phyloP scores from a whole-genome alignment of 2,113 vertebrate species.

The Leptobrachium leishanense region DNA sequence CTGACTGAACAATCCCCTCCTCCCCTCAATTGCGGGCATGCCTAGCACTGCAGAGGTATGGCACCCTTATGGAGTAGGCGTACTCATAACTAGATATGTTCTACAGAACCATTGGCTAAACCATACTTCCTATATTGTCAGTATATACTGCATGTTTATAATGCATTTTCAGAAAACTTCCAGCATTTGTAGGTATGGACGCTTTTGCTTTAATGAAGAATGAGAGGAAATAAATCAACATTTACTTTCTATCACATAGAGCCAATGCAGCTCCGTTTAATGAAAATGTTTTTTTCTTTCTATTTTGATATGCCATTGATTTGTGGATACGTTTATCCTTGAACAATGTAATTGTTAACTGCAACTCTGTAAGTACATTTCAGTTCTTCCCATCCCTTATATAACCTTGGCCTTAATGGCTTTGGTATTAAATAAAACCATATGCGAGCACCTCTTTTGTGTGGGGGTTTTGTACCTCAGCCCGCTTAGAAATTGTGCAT shows the following conservation, averaged over 20 bases:
- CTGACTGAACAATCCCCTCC: too few relatives aligned
- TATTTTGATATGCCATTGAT: not conserved
- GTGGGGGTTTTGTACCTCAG: too few relatives aligned
- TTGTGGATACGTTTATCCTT: not conserved
- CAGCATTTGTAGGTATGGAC: not conserved
- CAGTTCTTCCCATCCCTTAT: not conserved
- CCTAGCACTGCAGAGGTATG: too few relatives aligned
- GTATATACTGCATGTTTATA: too few relatives aligned
- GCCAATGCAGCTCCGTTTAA: not conserved
- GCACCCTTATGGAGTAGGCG: too few relatives aligned
- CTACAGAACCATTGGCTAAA: too few relatives aligned
- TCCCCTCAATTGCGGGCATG: too few relatives aligned
- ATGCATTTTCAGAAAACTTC: too few relatives aligned
- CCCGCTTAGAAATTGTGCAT: too few relatives aligned
- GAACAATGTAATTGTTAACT: not conserved
- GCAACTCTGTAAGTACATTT: not conserved
- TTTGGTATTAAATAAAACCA: not conserved
- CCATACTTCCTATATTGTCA: too few relatives aligned
- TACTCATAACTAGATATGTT: too few relatives aligned
- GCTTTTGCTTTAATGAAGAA: not conserved
- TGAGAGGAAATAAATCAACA: not conserved
- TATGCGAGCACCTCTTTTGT: not conserved
- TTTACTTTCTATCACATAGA: not conserved
- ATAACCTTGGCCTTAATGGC: not conserved
- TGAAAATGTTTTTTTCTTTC: not conserved